Percentiles rank a stretch among this genome's conserved stretches.
Conservation (phyloP, 2,113 vertebrate species). For the Naja naja region DNA sequence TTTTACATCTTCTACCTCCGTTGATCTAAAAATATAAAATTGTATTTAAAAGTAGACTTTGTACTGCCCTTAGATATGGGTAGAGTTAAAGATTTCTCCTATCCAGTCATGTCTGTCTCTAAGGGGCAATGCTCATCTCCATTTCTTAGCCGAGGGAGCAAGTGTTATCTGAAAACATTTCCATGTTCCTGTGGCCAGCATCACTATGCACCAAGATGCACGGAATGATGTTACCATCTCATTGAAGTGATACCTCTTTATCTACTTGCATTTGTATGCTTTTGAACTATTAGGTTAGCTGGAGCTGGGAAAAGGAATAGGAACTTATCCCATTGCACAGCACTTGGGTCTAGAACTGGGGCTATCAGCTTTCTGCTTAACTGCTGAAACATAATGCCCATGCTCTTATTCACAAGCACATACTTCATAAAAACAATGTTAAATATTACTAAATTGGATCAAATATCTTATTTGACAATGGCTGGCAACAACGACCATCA, state of each 20-base stretch:
- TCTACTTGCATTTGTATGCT: background rate
- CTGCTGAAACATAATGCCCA: background rate
- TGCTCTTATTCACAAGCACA: background rate
- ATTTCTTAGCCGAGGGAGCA: background rate
- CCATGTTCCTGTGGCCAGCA: background rate
- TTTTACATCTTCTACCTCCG: conserved; percentile 42
- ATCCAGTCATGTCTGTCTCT: background rate
- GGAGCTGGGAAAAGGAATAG: background rate
- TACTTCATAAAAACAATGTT: background rate
- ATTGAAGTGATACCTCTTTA: background rate
- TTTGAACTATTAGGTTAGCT: background rate
- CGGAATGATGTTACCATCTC: background rate
- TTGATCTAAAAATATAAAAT: conserved; percentile 7
- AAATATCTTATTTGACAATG: background rate
- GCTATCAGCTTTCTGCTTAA: background rate
- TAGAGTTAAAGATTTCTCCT: background rate
- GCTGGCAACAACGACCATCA: background rate
- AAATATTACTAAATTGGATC: background rate
- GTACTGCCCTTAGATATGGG: background rate
- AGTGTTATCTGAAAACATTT: background rate
- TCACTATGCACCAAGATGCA: background rate
- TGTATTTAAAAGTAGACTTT: background rate
- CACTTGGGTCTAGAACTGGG: background rate
- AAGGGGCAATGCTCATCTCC: background rate
- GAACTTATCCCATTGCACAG: background rate